Percentiles rank a stretch among this genome's conserved stretches.
Evolutionary conservation across 1,140 invertebrate genomes (phyloP).

Genomic region (Drosophila bipectinata): DNA sequence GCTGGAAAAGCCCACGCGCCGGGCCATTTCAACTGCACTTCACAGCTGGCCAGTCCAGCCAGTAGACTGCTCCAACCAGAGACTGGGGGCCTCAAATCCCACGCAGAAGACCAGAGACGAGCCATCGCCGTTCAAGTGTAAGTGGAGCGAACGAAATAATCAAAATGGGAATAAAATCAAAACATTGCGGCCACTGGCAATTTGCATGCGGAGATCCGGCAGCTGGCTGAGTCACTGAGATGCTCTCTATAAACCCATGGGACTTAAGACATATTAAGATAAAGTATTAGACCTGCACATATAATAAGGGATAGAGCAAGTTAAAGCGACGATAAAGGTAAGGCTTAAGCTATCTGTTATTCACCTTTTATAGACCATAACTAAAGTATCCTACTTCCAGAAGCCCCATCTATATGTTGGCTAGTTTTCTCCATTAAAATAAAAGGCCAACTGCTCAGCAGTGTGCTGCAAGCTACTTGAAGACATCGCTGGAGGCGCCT

Average conservation of each 20-base stretch:
- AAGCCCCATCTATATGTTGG: neutral
- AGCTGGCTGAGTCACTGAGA: slow-evolving; percentile 1
- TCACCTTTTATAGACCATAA: no score
- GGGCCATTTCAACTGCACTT: slow-evolving; percentile 41
- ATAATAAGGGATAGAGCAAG: no score
- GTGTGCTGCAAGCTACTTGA: slow-evolving; percentile 52
- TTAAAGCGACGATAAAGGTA: no score
- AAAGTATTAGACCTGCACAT: no score
- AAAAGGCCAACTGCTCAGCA: slow-evolving; percentile 6
- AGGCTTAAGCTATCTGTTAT: no score
- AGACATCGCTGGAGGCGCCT: slow-evolving; percentile 64
- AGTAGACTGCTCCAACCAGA: neutral
- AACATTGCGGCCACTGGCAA: slow-evolving; percentile 75
- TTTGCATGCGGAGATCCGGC: slow-evolving; percentile 64
- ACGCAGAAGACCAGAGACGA: slow-evolving; percentile 20
- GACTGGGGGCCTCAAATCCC: slow-evolving; percentile 11
- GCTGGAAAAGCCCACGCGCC: slow-evolving; percentile 49
- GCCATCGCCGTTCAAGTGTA: slow-evolving; percentile 32
- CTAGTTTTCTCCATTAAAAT: neutral
- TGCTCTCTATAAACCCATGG: neutral
- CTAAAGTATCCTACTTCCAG: no score
- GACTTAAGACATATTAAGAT: neutral
- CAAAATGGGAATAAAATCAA: slow-evolving; percentile 78
- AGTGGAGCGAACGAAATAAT: slow-evolving; percentile 71
- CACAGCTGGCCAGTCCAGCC: slow-evolving; percentile 43